Evolutionary conservation across 2,888 invertebrate species (phyloP).

Genomic region (Sinhomidia bicolor): DNA sequence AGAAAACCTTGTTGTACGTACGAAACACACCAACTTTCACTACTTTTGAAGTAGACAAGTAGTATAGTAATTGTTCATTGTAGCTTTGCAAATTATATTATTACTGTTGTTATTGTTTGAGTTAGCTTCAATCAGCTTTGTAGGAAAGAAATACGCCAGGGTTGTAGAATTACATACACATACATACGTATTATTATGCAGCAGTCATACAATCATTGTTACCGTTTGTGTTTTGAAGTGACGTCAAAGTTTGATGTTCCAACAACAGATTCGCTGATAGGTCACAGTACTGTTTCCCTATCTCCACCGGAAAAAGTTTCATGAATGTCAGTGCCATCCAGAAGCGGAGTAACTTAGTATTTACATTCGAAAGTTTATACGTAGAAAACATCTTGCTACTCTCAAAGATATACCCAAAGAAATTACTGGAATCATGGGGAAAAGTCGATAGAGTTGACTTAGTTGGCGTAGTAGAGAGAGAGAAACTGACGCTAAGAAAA

Average conservation of each 20-base stretch:
- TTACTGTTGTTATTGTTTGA: background rate
- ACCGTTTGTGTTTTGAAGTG: slow-evolving; percentile 3
- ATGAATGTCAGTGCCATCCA: slow-evolving; percentile 71
- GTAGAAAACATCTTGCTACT: background rate
- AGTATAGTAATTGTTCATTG: background rate
- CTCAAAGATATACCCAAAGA: background rate
- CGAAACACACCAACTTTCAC: background rate
- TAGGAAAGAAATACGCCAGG: background rate
- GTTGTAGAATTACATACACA: background rate
- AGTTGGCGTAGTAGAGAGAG: background rate
- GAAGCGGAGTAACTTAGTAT: slow-evolving; percentile 70
- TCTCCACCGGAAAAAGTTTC: slow-evolving; percentile 33
- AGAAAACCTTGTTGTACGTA: background rate
- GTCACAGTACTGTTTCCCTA: background rate
- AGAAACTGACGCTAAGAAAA: no score
- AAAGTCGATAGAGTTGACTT: slow-evolving; percentile 14
- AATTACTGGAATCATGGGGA: slow-evolving; percentile 24
- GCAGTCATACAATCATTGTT: background rate
- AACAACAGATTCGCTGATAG: background rate
- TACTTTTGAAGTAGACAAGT: background rate
- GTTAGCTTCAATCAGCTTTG: background rate
- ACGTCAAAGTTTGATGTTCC: background rate
- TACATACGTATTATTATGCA: background rate
- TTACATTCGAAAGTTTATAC: background rate
- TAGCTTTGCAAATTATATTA: background rate